Conservation (phyloP, 2,888 invertebrate genomes). For the Pyrochroa serraticornis region DNA sequence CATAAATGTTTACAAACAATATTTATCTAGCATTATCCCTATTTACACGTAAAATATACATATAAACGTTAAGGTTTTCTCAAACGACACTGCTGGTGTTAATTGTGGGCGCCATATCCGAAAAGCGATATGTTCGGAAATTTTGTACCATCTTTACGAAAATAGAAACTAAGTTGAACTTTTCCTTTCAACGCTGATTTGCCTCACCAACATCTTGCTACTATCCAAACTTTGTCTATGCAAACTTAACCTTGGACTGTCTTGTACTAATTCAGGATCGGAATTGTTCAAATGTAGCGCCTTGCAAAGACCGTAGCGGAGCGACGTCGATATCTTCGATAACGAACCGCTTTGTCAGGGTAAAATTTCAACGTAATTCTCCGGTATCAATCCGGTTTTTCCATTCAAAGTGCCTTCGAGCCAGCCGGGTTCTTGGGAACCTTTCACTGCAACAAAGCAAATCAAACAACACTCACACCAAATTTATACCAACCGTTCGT, state of each 20-base stretch:
- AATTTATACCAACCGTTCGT: constrained; percentile 78
- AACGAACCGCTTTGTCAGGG: constrained; percentile 63
- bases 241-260: constrained; percentile 38
- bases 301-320: constrained; percentile 51
- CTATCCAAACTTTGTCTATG: constrained; percentile 53
- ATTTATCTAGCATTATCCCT: not conserved
- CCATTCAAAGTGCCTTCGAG: constrained; percentile 93
- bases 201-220: constrained; percentile 41
- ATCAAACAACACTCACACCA: not conserved
- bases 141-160: constrained; percentile 3
- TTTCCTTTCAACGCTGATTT: constrained; percentile 48
- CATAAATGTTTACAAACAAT: too few species aligned
- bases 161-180: constrained; percentile 47
- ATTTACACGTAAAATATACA: constrained; percentile 1
- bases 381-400: constrained; percentile 90
- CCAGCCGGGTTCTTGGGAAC: constrained; percentile 97
- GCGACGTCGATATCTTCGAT: constrained; percentile 51
- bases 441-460: constrained; percentile 67
- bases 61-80: constrained; percentile 8
- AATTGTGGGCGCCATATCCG: not conserved
- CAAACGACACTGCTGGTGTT: constrained; percentile 16
- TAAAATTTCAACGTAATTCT: constrained; percentile 93
- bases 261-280: constrained; percentile 40
- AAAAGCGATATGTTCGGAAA: not conserved
- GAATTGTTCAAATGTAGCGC: constrained; percentile 51